A percentile compares a stretch with the other conserved stretches of the same genome.
Conservation (phyloP, 2,797 vertebrate genomes). For the Lepidocolaptes lacrymiger region DNA sequence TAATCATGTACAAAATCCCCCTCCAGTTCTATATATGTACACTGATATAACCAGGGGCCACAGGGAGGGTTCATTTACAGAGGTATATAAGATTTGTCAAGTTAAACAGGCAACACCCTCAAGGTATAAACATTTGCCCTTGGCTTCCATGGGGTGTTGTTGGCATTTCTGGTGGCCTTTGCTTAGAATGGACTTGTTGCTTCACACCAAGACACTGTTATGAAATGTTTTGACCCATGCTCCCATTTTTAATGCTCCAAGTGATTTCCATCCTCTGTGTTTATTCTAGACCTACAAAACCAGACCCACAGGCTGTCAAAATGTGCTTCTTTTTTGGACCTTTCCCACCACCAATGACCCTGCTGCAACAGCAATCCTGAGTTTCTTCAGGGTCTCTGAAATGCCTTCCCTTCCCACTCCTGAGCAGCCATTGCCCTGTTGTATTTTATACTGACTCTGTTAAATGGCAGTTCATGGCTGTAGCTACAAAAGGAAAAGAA, state of each 20-base stretch:
- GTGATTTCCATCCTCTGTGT: not conserved
- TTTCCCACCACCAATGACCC: not conserved
- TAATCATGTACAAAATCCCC: not conserved
- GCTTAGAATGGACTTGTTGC: not conserved
- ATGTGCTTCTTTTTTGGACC: not conserved
- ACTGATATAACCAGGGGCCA: not conserved
- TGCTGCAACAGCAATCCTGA: not conserved
- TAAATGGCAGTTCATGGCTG: conserved; percentile 8
- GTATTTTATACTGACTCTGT: not conserved
- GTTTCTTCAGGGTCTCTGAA: not conserved
- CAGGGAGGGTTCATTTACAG: not conserved
- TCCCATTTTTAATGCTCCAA: not conserved
- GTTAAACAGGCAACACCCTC: not conserved
- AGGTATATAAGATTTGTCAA: not conserved
- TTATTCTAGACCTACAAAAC: not conserved
- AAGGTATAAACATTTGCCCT: not conserved
- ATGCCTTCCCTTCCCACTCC: not conserved
- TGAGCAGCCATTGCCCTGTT: not conserved
- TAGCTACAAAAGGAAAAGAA: not conserved
- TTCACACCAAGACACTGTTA: not conserved
- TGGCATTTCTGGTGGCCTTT: not conserved
- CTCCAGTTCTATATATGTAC: not conserved
- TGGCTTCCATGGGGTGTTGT: not conserved
- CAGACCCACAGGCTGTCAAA: not conserved
- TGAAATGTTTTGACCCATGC: not conserved